Evolutionary conservation across 2,113 vertebrate genomes (phyloP).

Genomic region (Catagonus wagneri): DNA sequence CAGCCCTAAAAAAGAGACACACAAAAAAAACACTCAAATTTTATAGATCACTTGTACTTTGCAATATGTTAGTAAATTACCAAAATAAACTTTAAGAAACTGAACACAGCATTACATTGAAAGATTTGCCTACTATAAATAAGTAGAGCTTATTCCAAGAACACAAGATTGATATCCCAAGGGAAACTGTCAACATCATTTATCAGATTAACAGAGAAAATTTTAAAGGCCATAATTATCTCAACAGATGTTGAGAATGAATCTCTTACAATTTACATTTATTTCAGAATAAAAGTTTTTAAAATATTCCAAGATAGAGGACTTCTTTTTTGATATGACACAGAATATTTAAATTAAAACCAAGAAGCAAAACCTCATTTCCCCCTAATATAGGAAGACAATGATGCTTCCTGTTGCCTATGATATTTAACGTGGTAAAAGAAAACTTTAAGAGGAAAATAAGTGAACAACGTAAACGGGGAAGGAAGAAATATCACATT

Average conservation of each 20-base stretch:
- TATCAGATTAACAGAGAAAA: slow-evolving; percentile 17
- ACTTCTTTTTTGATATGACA: slow-evolving; percentile 43
- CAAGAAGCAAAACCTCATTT: slow-evolving; percentile 50
- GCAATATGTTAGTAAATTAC: background rate
- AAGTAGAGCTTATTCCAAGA: slow-evolving; percentile 30
- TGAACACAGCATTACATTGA: slow-evolving; percentile 17
- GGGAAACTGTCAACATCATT: slow-evolving; percentile 26
- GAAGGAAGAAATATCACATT: slow-evolving; percentile 53
- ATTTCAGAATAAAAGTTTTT: background rate
- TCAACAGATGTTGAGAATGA: slow-evolving; percentile 32
- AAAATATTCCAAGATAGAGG: background rate
- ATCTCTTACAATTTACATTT: background rate
- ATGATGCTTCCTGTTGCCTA: background rate
- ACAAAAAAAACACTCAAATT: background rate
- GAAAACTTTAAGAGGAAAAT: slow-evolving; percentile 46
- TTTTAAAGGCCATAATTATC: slow-evolving; percentile 12
- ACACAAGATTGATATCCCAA: slow-evolving; percentile 14
- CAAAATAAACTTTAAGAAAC: slow-evolving; percentile 42
- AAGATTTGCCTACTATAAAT: slow-evolving; percentile 7
- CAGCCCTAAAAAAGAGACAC: too few species aligned
- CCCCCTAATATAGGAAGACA: slow-evolving; percentile 30
- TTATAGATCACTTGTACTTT: slow-evolving; percentile 15
- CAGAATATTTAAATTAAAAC: slow-evolving; percentile 51
- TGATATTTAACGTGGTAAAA: slow-evolving; percentile 38
- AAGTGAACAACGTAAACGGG: background rate